A percentile compares a stretch with the other conserved stretches of the same genome.
phyloP scores from a whole-genome alignment of 2,113 vertebrate species.

The Noturus placidus region DNA sequence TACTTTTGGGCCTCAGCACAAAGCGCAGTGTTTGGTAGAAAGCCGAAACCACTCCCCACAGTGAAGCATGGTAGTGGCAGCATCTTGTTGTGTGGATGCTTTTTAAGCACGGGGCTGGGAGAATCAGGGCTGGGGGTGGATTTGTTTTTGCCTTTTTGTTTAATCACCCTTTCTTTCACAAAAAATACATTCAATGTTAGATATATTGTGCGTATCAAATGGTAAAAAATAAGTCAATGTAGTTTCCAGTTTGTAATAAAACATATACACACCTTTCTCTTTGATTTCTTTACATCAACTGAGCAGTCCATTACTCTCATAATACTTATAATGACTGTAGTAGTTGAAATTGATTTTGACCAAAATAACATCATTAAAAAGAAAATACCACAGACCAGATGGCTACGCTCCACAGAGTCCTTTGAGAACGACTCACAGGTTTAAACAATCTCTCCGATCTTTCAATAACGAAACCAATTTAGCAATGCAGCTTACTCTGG shows the following conservation, averaged over 20 bases:
- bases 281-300: background rate
- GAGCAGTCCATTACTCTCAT: background rate
- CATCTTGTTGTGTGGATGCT: background rate
- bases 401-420: background rate
- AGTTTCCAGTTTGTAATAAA: background rate
- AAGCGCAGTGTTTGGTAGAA: background rate
- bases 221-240: background rate
- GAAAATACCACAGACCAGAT: background rate
- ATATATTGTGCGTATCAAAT: background rate
- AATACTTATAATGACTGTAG: background rate
- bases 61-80: slow-evolving; percentile 2
- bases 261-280: background rate
- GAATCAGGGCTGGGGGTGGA: no score
- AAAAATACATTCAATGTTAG: background rate
- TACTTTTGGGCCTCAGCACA: background rate
- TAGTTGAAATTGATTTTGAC: background rate
- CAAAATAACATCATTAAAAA: background rate
- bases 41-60: background rate
- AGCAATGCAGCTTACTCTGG: background rate
- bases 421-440: background rate
- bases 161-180: no score
- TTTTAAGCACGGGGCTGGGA: background rate
- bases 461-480: background rate
- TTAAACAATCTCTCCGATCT: background rate
- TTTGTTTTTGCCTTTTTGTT: background rate